phyloP scores from a whole-genome alignment of 2,113 vertebrate genomes.

The Elgaria multicarinata region DNA sequence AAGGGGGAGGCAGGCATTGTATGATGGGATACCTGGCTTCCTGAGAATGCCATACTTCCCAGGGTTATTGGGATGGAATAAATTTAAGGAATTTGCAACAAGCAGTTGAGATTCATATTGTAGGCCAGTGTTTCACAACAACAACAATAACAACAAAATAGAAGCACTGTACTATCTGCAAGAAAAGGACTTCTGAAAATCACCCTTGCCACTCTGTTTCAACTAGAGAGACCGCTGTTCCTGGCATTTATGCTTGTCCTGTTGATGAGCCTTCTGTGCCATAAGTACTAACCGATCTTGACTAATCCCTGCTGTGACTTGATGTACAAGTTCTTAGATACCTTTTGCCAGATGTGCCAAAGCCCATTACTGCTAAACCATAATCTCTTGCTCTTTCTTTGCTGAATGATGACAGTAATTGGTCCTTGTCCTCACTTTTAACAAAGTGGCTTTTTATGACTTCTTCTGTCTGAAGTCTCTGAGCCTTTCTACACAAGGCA shows the following conservation, averaged over 20 bases:
- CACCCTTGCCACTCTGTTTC: background rate
- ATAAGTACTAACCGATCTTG: background rate
- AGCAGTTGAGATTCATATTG: background rate
- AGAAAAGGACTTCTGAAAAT: background rate
- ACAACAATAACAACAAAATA: background rate
- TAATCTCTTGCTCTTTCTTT: background rate
- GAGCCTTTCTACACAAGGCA: too few relatives aligned
- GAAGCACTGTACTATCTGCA: background rate
- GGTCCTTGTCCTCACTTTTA: slow-evolving; percentile 17
- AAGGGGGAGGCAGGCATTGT: background rate
- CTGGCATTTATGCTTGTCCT: background rate
- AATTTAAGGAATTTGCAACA: background rate
- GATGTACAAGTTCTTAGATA: background rate
- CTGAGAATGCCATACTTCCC: background rate
- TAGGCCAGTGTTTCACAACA: background rate
- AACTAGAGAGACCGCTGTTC: background rate
- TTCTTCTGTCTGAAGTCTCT: background rate
- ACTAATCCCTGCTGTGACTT: background rate
- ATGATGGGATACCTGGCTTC: background rate
- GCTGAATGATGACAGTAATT: background rate
- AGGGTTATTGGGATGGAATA: background rate
- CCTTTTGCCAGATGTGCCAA: slow-evolving; percentile 3
- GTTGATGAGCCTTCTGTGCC: background rate
- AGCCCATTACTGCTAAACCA: slow-evolving; percentile 10
- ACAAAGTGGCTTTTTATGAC: background rate